Base-by-base conservation (phyloP, 2,113 vertebrate species). In the Eupsittula cactorum region DNA sequence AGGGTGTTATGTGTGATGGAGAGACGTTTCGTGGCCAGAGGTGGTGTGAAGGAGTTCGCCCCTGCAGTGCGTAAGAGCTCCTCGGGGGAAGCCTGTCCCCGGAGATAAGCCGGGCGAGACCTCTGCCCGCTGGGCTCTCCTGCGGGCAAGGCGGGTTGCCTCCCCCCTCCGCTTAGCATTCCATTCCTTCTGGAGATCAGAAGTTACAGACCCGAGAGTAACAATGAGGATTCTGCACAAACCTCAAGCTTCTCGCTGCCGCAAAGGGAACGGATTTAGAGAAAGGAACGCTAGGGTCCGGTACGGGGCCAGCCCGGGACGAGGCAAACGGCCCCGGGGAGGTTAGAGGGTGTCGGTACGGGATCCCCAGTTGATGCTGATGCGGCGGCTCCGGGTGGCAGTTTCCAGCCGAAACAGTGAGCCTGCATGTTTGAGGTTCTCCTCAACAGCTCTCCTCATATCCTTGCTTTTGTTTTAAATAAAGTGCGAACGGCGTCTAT, bases 1-100 rank as follows among this genome's bases (percentile, higher is more conserved):
- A 93, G 96, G 91, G 97, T 97, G 97, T 97, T 62, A 88, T 3
- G 70, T 86, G 92, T 84, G 95, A 97, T 95, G 81, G 92, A 46
- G 79, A 95, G 96, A 97, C 96, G 86, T 95, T 85, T 97, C 80
- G 62, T 53, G 94, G 79, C 82, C 93, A 88, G 92, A 80, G 95
- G 91, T 37, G 79, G 95, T 75, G 93, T 79, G 95, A 88, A 95
- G 94, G 82, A 60, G 87, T 86, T 92, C 31, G 78, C 71, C 79
- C 53, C 50, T 3, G 90, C 79, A 29, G 67, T 2, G 70, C 49
- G 4, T 12, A 31, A 65, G 14, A 79, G 46, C 79, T 88, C 76
- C 87, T 18, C 53, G 62, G 59, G 75, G 82, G 82, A 68, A 64
- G 60, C 7, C 62, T 10, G 68, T 83, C 90, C 87, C 5, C 28